Percentiles rank a stretch among this genome's conserved stretches.
These are phyloP conservation scores for Torymus aiolomorphi DNA, from an alignment of 2,888 invertebrate species.

Conservation along the genomic window DNA sequence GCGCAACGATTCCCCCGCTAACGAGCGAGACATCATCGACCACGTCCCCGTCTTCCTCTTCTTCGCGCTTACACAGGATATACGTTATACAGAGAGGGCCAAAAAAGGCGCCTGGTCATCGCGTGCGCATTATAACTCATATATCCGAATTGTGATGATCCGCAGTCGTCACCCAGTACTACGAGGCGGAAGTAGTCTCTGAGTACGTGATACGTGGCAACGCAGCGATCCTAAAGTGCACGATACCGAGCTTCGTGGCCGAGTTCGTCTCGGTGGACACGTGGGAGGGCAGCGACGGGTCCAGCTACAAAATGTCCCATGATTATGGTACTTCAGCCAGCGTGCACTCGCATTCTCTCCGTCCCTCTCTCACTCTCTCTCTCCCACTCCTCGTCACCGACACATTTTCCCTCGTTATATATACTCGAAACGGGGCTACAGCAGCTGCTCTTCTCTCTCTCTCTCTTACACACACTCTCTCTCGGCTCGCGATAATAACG, in stretches of 20 bases:
- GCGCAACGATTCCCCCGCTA: neutral
- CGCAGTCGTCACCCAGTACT: conserved; percentile 91
- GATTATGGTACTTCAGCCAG: conserved; percentile 82
- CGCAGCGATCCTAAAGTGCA: conserved; percentile 91
- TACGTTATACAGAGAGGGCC: too few relatives aligned
- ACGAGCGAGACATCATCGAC: too few relatives aligned
- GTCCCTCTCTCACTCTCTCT: neutral
- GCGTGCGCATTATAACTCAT: too few relatives aligned
- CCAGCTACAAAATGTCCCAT: conserved; percentile 83
- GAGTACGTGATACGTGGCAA: conserved; percentile 93
- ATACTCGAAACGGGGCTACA: neutral
- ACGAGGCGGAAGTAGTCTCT: conserved; percentile 92
- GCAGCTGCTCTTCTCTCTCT: conserved; percentile 13
- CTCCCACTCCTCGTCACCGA: neutral
- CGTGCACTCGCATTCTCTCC: neutral
- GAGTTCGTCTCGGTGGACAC: conserved; percentile 94
- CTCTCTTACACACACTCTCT: neutral
- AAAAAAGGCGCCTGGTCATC: too few relatives aligned
- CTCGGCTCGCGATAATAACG: neutral
- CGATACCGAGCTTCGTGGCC: conserved; percentile 92
- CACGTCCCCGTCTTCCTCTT: conserved; percentile 19
- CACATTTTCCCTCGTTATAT: neutral
- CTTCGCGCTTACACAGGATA: too few relatives aligned
- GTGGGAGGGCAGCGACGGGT: conserved; percentile 83
- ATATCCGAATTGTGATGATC: neutral